A percentile compares a stretch with the other conserved stretches of the same genome.
Conservation (phyloP, 2,888 invertebrate genomes). For the Emmelina monodactyla region DNA sequence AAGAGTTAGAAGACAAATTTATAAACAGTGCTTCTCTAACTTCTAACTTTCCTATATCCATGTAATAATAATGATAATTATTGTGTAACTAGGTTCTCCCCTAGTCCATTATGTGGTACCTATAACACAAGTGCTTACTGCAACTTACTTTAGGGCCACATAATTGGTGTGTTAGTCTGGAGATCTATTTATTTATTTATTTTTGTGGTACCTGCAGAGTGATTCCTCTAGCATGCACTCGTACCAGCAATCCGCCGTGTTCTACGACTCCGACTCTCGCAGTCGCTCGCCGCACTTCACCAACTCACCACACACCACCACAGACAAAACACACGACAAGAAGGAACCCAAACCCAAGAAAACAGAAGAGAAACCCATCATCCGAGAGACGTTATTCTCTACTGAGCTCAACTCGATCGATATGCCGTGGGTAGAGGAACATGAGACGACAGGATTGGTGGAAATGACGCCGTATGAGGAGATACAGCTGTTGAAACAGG, state of each 20-base stretch:
- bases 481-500: constrained; percentile 46
- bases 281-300: constrained; percentile 24
- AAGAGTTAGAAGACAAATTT: no score
- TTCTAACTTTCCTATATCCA: no score
- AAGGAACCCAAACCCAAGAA: constrained; percentile 21
- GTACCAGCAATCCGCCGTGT: constrained; percentile 24
- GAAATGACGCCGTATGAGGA: constrained; percentile 49
- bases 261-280: constrained; percentile 43
- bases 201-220: no score
- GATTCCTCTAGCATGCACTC: constrained; percentile 48
- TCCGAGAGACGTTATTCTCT: constrained; percentile 38
- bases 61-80: no score
- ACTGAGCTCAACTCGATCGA: constrained; percentile 33
- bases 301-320: constrained; percentile 16
- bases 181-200: no score
- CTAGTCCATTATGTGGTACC: no score
- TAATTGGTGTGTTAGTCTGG: no score
- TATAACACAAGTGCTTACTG: no score
- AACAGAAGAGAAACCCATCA: constrained; percentile 24
- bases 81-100: no score
- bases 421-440: constrained; percentile 37
- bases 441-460: constrained; percentile 19
- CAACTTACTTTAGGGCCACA: no score
- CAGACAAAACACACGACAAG: constrained; percentile 17
- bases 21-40: no score